Base-by-base conservation (phyloP, 2,797 vertebrate species). In the Notamacropus eugenii region DNA sequence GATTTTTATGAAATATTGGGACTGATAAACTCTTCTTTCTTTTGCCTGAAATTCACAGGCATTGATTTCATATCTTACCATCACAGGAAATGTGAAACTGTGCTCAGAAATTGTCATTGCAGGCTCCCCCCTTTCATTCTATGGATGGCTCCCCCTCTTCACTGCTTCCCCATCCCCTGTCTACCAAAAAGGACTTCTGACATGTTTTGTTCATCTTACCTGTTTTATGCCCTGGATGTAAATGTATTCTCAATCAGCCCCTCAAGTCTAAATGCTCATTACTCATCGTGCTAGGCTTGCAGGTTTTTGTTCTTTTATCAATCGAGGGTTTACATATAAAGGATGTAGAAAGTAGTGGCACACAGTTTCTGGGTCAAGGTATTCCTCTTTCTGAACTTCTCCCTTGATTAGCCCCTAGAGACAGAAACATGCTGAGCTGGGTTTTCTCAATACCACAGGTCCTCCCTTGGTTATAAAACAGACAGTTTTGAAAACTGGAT, bases 391-490 rank as follows among this genome's bases (percentile, higher is more conserved):
- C 54, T 0, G 40, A 67, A 67, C 93, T 97, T 97, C 46, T 67
- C 34, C 62, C 62, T 67, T n/a, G 62, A 67, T n/a, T 67, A n/a
- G 62, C 14, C 62, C 34, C 34, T 19, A 67, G 62, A 67, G 62
- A 67, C 62, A 67, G 34, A 67, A 67, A 67, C 62, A n/a, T n/a
- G 34, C 62, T 67, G 62, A 67, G 34, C 14, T 19, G 94, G 55
- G 93, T 93, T 82, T 27, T 96, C 94, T 96, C 95, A 93, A 90
- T 90, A 94, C 52, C 92, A 95, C 92, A 97, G 82, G 95, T 95
- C 34, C 5, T 97, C 97, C 55, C 93, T 95, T 97, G 93, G 91
- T 92, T 93, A 97, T 96, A 97, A 97, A 97, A 96, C 92, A 97
- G 91, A 56, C 82, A 91, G 55, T 96, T 98, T 91, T 97, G 94